Evolutionary conservation across 2,888 invertebrate species (phyloP).

Genomic region (Drosophila borborema): DNA sequence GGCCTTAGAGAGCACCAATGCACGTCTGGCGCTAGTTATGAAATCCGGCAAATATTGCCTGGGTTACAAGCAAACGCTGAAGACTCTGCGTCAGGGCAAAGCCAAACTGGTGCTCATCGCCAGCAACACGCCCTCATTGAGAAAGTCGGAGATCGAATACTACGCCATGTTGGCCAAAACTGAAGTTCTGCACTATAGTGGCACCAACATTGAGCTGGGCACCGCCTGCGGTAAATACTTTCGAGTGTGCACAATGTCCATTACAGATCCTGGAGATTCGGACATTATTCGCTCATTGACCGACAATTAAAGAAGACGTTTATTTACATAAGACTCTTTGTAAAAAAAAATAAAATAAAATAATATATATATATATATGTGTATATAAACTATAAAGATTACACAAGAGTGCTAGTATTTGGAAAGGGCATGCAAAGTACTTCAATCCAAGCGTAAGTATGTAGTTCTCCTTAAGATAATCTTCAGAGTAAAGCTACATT

Average conservation of each 20-base stretch:
- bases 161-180: conserved; percentile 99
- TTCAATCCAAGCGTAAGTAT: too few relatives aligned
- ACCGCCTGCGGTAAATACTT: conserved; percentile 99
- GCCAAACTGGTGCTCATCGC: conserved; percentile 99
- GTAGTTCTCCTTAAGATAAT: too few relatives aligned
- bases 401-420: too few relatives aligned
- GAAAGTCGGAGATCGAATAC: conserved; percentile 99
- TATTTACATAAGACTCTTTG: conserved; percentile 35
- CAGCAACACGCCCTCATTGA: conserved; percentile 99
- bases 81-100: conserved; percentile 98
- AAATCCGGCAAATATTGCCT: conserved; percentile 99
- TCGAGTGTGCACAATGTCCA: conserved; percentile 98
- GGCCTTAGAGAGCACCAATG: conserved; percentile 99
- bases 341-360: neutral
- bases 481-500: too few relatives aligned
- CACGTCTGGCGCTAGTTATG: conserved; percentile 98
- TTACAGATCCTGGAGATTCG: conserved; percentile 99
- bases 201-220: conserved; percentile 99
- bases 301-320: conserved; percentile 77
- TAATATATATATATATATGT: too few relatives aligned
- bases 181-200: conserved; percentile 99
- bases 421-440: too few relatives aligned
- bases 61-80: conserved; percentile 98
- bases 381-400: too few relatives aligned
- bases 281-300: conserved; percentile 98